These are phyloP conservation scores for Ochotona princeps DNA, from an alignment of 2,113 vertebrate species.

Conservation along the genomic window DNA sequence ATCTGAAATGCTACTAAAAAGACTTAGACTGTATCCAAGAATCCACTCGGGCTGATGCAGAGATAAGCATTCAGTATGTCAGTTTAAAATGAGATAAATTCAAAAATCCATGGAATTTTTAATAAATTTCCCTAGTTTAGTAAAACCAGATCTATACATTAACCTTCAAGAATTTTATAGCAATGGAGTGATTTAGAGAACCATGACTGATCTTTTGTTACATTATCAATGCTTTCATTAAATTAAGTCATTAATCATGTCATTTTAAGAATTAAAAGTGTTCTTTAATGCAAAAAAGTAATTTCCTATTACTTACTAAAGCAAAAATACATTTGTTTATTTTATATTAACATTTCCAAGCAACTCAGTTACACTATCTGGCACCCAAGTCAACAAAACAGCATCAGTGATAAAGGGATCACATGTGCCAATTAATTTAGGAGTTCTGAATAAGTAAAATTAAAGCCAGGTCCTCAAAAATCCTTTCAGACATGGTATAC, in stretches of 20 bases:
- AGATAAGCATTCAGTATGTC: constrained; percentile 31
- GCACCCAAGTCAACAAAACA: constrained; percentile 37
- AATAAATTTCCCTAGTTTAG: constrained; percentile 11
- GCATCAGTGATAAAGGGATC: neutral
- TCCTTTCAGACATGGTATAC: neutral
- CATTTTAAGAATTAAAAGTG: constrained; percentile 68
- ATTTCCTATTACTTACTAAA: constrained; percentile 54
- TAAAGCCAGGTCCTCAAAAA: neutral
- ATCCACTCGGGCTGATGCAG: constrained; percentile 13
- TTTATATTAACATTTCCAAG: constrained; percentile 53
- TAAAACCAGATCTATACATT: constrained; percentile 49
- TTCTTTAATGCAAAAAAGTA: constrained; percentile 60
- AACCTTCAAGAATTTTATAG: constrained; percentile 69
- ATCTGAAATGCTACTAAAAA: neutral
- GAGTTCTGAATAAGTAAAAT: neutral
- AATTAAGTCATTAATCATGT: constrained; percentile 81
- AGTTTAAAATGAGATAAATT: neutral
- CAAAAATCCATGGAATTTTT: constrained; percentile 24
- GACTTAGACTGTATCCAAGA: neutral
- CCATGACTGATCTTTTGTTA: constrained; percentile 62
- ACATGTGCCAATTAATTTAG: neutral
- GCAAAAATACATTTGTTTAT: constrained; percentile 38
- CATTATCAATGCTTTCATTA: constrained; percentile 73
- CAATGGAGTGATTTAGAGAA: constrained; percentile 54
- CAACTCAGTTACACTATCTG: constrained; percentile 19